These are phyloP conservation scores for Orbicella faveolata DNA, from an alignment of 64 coral and sea anemone species.

Conservation along the genomic window DNA sequence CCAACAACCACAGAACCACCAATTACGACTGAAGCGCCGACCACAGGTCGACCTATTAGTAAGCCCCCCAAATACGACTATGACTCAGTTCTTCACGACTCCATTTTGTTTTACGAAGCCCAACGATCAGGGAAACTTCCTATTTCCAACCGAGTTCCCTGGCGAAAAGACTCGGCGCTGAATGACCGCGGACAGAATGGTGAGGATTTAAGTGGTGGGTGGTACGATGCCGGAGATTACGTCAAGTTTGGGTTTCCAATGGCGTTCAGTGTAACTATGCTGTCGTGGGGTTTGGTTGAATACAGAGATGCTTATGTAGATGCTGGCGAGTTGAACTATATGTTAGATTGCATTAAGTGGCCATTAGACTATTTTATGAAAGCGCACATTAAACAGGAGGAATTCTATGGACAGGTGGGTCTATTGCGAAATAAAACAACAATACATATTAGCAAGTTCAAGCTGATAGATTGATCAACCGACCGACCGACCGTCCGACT, in stretches of 20 bases:
- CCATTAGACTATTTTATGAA: slow-evolving; percentile 93
- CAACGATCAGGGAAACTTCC: slow-evolving; percentile 91
- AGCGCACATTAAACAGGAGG: slow-evolving; percentile 77
- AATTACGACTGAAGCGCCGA: not conserved
- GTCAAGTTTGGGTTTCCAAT: slow-evolving; percentile 97
- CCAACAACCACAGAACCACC: not conserved
- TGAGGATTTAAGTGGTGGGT: slow-evolving; percentile 87
- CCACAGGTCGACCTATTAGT: not conserved
- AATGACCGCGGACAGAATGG: slow-evolving; percentile 62
- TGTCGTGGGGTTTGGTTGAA: slow-evolving; percentile 83
- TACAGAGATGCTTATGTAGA: slow-evolving; percentile 63
- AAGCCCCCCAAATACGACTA: slow-evolving; percentile 43
- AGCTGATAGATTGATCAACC: not conserved
- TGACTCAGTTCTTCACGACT: slow-evolving; percentile 65
- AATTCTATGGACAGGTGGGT: slow-evolving; percentile 87
- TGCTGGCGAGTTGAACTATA: slow-evolving; percentile 62
- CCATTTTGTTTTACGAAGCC: slow-evolving; percentile 93
- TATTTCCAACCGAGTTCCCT: slow-evolving; percentile 66
- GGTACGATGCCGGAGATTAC: slow-evolving; percentile 97
- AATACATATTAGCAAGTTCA: not conserved
- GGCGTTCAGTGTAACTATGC: slow-evolving; percentile 72
- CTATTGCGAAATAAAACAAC: not conserved
- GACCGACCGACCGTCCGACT: not conserved
- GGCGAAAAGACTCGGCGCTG: slow-evolving; percentile 85
- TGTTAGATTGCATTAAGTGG: slow-evolving; percentile 89